Evolutionary conservation across 2,888 invertebrate genomes (phyloP).

Genomic region (Neria commutata): DNA sequence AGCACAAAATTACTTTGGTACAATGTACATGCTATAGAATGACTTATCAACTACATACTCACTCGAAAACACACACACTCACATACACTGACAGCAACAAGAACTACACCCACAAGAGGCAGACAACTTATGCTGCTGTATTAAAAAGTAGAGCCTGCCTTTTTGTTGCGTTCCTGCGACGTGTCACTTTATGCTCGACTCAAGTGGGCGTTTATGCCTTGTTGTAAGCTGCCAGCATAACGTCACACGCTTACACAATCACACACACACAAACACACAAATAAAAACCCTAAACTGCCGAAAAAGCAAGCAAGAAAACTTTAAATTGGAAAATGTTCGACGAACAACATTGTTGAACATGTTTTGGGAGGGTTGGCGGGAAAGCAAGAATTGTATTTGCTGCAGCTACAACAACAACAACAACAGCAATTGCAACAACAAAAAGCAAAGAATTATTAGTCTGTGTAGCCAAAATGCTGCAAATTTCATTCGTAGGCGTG

Average conservation of each 20-base stretch:
- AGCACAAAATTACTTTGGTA: background rate
- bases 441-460: conserved; percentile 4
- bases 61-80: background rate
- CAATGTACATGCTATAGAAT: background rate
- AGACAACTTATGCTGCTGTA: background rate
- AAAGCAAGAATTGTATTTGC: no score
- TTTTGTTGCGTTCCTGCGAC: background rate
- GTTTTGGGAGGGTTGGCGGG: background rate
- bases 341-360: conserved; percentile 9
- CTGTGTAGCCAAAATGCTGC: background rate
- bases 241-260: background rate
- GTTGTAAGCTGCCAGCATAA: background rate
- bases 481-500: background rate
- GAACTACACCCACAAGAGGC: background rate
- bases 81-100: background rate
- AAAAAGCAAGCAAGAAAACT: conserved; percentile 1
- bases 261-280: background rate
- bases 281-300: background rate
- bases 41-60: conserved; percentile 2
- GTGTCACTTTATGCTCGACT: no score
- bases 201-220: background rate
- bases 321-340: conserved; percentile 15
- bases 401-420: background rate
- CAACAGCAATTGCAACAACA: background rate
- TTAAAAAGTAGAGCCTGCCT: background rate